phyloP scores from a whole-genome alignment of 2,113 vertebrate genomes.

The Herpailurus yagouaroundi region DNA sequence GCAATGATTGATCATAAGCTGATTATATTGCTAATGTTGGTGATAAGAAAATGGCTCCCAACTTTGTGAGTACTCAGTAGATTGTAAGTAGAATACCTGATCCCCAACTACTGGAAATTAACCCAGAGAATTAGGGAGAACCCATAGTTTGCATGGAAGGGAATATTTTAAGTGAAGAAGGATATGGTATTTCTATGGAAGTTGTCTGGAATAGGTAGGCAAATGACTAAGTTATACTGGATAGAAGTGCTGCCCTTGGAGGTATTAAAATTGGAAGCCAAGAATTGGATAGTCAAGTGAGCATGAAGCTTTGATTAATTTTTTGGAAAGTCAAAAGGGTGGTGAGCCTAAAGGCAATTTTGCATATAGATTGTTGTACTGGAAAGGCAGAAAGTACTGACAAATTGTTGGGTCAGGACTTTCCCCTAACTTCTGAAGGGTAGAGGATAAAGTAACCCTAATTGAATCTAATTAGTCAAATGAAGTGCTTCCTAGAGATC shows the following conservation, averaged over 20 bases:
- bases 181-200: background rate
- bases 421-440: background rate
- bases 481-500: background rate
- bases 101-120: background rate
- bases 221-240: background rate
- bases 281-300: background rate
- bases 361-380: background rate
- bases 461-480: background rate
- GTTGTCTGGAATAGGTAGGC: background rate
- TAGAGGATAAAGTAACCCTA: background rate
- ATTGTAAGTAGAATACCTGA: background rate
- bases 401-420: background rate
- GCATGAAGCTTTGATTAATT: background rate
- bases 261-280: background rate
- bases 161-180: background rate
- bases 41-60: background rate
- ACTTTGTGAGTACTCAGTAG: background rate
- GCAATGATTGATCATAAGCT: background rate
- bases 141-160: background rate
- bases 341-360: background rate
- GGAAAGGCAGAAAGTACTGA: background rate
- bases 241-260: background rate
- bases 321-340: background rate
- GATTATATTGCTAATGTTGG: background rate
- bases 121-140: background rate